Percentiles rank a stretch among this genome's conserved stretches.
phyloP scores from a whole-genome alignment of 2,888 invertebrate genomes.

The Orchesella flavescens region DNA sequence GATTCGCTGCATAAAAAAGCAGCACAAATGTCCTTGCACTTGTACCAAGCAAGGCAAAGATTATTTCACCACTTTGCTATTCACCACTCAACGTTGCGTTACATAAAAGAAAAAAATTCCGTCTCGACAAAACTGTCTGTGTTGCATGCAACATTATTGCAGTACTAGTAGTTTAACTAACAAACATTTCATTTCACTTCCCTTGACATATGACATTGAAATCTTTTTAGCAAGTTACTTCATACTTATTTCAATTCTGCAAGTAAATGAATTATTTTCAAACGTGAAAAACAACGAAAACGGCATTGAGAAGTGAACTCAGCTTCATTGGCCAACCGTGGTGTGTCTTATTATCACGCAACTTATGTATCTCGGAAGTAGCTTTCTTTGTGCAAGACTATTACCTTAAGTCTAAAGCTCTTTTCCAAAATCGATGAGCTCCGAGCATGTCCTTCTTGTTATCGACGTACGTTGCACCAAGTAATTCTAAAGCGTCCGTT shows the following conservation, averaged over 20 bases:
- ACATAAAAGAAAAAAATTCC: not conserved
- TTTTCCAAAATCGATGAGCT: constrained; percentile 90
- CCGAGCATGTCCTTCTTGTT: constrained; percentile 95
- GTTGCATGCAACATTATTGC: too few relatives aligned
- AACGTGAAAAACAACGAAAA: not conserved
- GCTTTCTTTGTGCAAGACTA: not conserved
- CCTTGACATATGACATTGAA: too few relatives aligned
- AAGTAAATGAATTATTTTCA: too few relatives aligned
- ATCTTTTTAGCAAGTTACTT: too few relatives aligned
- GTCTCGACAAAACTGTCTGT: not conserved
- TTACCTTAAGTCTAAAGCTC: constrained; percentile 90
- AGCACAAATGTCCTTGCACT: constrained; percentile 30
- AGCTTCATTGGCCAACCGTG: not conserved
- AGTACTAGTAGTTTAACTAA: too few relatives aligned
- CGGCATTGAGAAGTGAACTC: not conserved
- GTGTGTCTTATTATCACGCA: not conserved
- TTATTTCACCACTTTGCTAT: too few relatives aligned
- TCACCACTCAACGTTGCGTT: not conserved
- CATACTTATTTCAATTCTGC: too few relatives aligned
- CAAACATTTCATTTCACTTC: too few relatives aligned
- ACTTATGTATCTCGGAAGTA: not conserved
- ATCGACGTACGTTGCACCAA: constrained; percentile 97
- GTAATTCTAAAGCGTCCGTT: constrained; percentile 91
- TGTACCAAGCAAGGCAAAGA: constrained; percentile 16
- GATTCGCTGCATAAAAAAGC: not conserved